These are phyloP conservation scores for Amiota communis DNA, from an alignment of 2,888 invertebrate species.

Conservation along the genomic window DNA sequence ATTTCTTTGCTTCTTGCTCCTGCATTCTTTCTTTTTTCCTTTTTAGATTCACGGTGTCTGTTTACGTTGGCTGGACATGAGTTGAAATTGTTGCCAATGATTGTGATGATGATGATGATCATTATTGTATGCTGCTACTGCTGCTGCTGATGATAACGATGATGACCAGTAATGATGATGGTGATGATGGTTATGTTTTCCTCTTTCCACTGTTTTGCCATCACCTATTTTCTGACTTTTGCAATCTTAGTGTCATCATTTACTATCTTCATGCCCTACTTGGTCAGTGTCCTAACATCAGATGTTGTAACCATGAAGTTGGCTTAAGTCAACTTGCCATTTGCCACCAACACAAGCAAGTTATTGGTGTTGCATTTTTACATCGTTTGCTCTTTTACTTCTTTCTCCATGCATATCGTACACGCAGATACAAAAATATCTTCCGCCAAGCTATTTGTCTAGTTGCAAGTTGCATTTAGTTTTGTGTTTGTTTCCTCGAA, in stretches of 20 bases:
- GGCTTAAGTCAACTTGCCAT: no score
- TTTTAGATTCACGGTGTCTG: not conserved
- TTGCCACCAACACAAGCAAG: no score
- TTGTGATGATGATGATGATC: slow-evolving; percentile 12
- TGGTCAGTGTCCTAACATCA: no score
- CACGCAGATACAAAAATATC: not conserved
- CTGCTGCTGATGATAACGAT: not conserved
- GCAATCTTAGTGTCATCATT: no score
- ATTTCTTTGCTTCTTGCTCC: slow-evolving; percentile 49
- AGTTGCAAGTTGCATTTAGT: slow-evolving; percentile 23
- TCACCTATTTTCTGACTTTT: no score
- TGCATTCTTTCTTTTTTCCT: not conserved
- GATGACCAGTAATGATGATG: no score
- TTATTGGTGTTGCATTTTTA: no score
- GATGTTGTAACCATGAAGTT: no score
- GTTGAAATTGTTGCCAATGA: not conserved
- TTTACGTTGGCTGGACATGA: not conserved
- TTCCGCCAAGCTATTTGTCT: slow-evolving; percentile 17
- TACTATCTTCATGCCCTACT: no score
- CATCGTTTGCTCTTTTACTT: no score
- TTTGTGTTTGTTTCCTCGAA: slow-evolving; percentile 8
- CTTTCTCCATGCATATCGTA: no score
- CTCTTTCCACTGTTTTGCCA: not conserved
- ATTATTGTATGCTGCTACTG: not conserved
- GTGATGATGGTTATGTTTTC: not conserved